phyloP scores from a whole-genome alignment of 1,140 invertebrate species.

The Penaeus chinensis region DNA sequence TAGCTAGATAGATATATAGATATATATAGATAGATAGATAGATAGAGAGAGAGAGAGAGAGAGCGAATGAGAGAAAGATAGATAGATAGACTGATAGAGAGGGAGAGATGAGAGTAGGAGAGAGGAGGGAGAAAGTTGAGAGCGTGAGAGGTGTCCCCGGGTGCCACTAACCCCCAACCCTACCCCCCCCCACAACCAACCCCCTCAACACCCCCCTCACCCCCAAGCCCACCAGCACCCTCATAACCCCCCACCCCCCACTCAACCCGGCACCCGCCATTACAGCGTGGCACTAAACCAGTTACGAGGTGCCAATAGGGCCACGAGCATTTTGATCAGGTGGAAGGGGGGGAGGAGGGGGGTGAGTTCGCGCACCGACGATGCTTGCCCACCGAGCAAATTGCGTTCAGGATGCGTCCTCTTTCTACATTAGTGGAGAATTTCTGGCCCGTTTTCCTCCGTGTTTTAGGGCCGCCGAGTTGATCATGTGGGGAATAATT shows the following conservation, averaged over 20 bases:
- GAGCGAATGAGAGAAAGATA: no score
- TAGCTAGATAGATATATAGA: no score
- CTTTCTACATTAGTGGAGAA: constrained; percentile 11
- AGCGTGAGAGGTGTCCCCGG: no score
- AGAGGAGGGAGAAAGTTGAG: no score
- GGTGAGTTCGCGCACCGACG: not conserved
- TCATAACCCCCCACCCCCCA: not conserved
- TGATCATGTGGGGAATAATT: no score
- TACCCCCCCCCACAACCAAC: no score
- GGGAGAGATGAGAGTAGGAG: no score
- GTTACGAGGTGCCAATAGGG: constrained; percentile 46
- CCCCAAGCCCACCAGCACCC: not conserved
- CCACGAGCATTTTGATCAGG: constrained; percentile 54
- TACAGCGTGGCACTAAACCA: constrained; percentile 53
- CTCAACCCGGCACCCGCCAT: constrained; percentile 23
- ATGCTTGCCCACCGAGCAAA: constrained; percentile 28
- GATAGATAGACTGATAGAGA: no score
- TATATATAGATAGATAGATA: no score
- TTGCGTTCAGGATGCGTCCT: constrained; percentile 14
- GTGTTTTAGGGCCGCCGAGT: not conserved
- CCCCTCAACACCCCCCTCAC: not conserved
- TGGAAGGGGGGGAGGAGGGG: constrained; percentile 10
- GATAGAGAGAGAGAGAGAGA: no score
- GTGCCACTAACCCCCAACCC: no score
- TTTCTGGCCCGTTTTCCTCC: not conserved